A percentile compares a stretch with the other conserved stretches of the same genome.
phyloP scores from a whole-genome alignment of 1,140 invertebrate genomes.

The Ceratosolen solmsi region DNA sequence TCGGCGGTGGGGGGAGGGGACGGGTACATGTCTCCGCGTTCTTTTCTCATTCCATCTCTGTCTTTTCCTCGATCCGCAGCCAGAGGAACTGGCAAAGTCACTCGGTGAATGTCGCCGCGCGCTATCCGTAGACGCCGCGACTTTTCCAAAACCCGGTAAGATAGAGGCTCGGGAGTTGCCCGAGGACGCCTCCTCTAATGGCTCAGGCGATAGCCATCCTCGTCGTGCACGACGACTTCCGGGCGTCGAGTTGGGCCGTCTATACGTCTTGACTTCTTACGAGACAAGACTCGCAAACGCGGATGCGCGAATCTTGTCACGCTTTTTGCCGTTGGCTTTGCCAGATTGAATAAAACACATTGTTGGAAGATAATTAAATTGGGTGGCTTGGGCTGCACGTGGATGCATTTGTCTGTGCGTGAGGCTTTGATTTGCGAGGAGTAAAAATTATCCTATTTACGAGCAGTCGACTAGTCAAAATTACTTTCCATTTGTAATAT shows the following conservation, averaged over 20 bases:
- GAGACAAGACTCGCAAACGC: too few species aligned
- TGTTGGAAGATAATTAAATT: too few species aligned
- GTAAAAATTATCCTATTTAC: too few species aligned
- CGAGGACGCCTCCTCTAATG: conserved; percentile 10
- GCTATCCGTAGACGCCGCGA: not conserved
- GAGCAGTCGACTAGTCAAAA: too few species aligned
- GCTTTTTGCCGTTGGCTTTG: too few species aligned
- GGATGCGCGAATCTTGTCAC: too few species aligned
- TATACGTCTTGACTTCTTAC: not conserved
- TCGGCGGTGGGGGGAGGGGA: not conserved
- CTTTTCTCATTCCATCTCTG: conserved; percentile 1
- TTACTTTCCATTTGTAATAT: too few species aligned
- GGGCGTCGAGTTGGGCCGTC: not conserved
- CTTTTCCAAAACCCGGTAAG: conserved; percentile 34
- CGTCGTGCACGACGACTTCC: conserved; percentile 15
- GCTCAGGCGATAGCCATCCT: conserved; percentile 16
- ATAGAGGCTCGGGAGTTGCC: conserved; percentile 18
- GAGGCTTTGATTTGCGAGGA: too few species aligned
- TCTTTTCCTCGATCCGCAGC: not conserved
- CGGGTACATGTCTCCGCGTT: not conserved
- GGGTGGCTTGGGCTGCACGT: too few species aligned
- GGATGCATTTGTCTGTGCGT: too few species aligned
- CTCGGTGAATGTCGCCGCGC: conserved; percentile 52
- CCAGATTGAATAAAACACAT: too few species aligned
- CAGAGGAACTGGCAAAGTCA: conserved; percentile 48